These are phyloP conservation scores for Anguilla obscura DNA, from an alignment of 2,797 vertebrate species.

Conservation along the genomic window DNA sequence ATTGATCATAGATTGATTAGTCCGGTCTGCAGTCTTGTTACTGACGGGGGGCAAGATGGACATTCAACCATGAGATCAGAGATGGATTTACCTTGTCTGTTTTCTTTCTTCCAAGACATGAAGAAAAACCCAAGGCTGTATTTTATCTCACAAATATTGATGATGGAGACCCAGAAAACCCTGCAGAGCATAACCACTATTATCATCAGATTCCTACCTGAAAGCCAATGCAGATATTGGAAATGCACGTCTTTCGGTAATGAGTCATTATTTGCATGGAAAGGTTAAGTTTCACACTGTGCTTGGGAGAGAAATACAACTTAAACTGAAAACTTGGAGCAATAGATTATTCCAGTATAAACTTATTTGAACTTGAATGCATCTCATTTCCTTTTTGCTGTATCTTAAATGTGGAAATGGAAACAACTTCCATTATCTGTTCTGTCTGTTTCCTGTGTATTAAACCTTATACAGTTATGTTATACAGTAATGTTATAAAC, in stretches of 20 bases:
- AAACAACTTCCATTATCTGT: neutral
- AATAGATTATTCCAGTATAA: neutral
- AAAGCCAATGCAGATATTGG: neutral
- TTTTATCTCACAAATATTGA: neutral
- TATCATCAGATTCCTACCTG: neutral
- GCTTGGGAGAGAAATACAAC: neutral
- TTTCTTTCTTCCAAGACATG: neutral
- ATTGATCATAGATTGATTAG: neutral
- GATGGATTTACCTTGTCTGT: neutral
- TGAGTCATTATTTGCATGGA: neutral
- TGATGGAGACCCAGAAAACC: neutral
- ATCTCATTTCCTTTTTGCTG: neutral
- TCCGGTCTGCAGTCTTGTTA: neutral
- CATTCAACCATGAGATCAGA: neutral
- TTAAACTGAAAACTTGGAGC: neutral
- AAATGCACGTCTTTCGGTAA: neutral
- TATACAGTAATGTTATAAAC: neutral
- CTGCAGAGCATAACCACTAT: neutral
- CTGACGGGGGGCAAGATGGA: neutral
- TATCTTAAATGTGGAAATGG: neutral
- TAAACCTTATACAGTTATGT: neutral
- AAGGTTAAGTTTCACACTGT: neutral
- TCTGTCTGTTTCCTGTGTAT: neutral
- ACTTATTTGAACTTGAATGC: neutral
- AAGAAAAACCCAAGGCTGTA: constrained; percentile 8